Base-by-base conservation (phyloP, 2,888 invertebrate genomes). In the Cheilosia vernalis region DNA sequence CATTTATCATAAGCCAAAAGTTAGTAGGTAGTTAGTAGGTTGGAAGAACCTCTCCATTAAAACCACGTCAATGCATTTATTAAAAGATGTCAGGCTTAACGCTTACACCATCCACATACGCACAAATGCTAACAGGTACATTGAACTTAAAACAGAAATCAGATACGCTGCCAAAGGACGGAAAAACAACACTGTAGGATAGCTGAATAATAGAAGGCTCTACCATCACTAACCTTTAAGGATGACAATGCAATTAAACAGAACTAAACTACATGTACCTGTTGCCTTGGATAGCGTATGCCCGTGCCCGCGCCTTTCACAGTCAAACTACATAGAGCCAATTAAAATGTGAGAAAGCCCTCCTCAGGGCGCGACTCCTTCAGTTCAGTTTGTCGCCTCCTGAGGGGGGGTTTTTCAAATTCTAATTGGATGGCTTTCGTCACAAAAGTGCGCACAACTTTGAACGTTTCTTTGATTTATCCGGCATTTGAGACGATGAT, bases 361-460 rank as follows among this genome's bases (percentile, higher is more conserved):
- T 88, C 91, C 89, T 87, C 89, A 89, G 88, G 87, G 80, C 79
- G 19, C 21, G 47, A 44, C 63, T 24, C 64, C 70, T 77, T 77
- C 64, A 72, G 64, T 77, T 77, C 72, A 72, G 64, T 64, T 51
- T 6, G 72, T 56, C 30, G 80, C 15, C 15, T 42, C 55, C 76
- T n/a, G 76, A 88, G 79, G 89, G 87, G 88, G 89, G 89, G 87
- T 87, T 89, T 88, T 88, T 86, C 88, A 91, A 88, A 90, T 89
- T 91, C 91, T 91, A 91, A 91, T 91, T 91, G 88, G 91, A 91
- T 27, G 91, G 90, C 80, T 92, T 91, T 90, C 91, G 92, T 92
- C 92, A 93, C 90, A 93, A 92, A 19, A 93, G 89, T 56, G 91
- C 90, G 87, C 92, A 93, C 74, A 93, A 87, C 88, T 92, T 93